Conservation (phyloP, 2,113 vertebrate species). For the Paralichthys olivaceus region DNA sequence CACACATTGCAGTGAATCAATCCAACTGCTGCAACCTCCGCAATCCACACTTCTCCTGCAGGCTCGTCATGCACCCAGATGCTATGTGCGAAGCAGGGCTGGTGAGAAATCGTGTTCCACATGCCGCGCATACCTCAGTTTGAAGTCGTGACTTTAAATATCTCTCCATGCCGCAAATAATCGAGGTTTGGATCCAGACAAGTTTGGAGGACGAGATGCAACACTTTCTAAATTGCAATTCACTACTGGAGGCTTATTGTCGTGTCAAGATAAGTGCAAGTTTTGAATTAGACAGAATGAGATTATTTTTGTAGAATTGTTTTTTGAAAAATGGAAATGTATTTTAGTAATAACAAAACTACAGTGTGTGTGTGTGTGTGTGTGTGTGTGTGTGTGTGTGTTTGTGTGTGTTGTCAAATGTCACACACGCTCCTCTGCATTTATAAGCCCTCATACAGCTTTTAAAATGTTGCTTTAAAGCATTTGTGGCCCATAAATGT, state of each 20-base stretch:
- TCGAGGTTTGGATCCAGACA: constrained; percentile 6
- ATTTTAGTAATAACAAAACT: not conserved
- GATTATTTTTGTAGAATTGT: not conserved
- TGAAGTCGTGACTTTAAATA: constrained; percentile 36
- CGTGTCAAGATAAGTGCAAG: not conserved
- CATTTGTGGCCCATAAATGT: constrained; percentile 42
- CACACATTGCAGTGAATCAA: constrained; percentile 73
- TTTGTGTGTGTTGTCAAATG: not conserved
- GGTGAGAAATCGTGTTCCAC: constrained; percentile 48
- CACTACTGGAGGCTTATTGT: not conserved
- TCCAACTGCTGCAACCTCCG: constrained; percentile 66
- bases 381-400: too few species aligned
- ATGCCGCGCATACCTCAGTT: constrained; percentile 24
- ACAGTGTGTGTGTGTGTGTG: not conserved
- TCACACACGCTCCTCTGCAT: not conserved
- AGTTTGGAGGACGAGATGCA: constrained; percentile 11
- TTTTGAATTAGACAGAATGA: not conserved
- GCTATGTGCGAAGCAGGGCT: constrained; percentile 58
- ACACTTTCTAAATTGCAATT: not conserved
- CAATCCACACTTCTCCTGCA: constrained; percentile 64
- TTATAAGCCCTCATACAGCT: constrained; percentile 16
- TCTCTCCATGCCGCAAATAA: constrained; percentile 9
- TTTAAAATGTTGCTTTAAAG: constrained; percentile 50
- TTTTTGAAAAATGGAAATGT: not conserved
- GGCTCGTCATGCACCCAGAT: constrained; percentile 67